phyloP scores from a whole-genome alignment of 1,140 invertebrate genomes.

The Sitophilus oryzae region DNA sequence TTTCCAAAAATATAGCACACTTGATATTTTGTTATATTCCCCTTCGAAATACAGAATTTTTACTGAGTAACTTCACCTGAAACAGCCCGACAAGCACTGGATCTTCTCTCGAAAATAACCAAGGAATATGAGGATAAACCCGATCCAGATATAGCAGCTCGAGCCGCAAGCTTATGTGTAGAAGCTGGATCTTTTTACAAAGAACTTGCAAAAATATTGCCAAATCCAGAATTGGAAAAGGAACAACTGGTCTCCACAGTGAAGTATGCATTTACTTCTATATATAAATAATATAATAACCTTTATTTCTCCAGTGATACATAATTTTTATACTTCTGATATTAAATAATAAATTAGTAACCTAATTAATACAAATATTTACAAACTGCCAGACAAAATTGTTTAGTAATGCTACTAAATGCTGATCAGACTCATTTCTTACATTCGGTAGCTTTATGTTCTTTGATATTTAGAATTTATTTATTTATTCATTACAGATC shows the following conservation, averaged over 20 bases:
- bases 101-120: conserved; percentile 4
- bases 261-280: no score
- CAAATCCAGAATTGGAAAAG: not conserved
- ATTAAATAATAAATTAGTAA: no score
- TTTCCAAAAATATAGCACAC: no score
- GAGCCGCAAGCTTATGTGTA: not conserved
- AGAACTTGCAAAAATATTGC: not conserved
- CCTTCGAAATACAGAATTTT: no score
- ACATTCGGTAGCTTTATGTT: not conserved
- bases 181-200: not conserved
- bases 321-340: no score
- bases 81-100: conserved; percentile 7
- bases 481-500: conserved; percentile 14
- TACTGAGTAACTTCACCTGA: no score
- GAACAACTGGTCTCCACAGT: no score
- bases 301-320: no score
- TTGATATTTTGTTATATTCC: no score
- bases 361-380: no score
- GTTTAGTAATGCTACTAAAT: conserved; percentile 1
- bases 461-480: not conserved
- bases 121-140: conserved; percentile 1
- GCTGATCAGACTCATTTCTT: not conserved
- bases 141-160: not conserved
- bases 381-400: not conserved
- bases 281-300: no score